These are phyloP conservation scores for Heliconius ethilla DNA, from an alignment of 2,888 invertebrate genomes.

Conservation along the genomic window DNA sequence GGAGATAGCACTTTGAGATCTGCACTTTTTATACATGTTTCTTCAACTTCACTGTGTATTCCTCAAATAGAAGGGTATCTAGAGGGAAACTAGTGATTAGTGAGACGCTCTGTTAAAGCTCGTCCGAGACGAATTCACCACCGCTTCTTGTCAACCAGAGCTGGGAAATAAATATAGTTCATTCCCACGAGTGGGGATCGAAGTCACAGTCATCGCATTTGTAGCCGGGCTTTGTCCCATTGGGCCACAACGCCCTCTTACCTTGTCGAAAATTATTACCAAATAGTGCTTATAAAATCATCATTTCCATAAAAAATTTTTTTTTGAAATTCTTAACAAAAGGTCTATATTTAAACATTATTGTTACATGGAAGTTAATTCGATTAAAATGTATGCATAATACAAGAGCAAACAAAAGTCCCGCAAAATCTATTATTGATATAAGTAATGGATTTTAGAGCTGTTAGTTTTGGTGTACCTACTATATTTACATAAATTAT, in stretches of 20 bases:
- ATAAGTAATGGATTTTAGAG: background rate
- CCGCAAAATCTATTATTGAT: conserved; percentile 1
- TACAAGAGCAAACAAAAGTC: background rate
- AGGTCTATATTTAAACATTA: background rate
- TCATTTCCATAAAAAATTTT: no score
- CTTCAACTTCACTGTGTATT: no score
- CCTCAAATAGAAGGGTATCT: no score
- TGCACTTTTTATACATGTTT: no score
- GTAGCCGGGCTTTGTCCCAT: no score
- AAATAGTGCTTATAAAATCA: background rate
- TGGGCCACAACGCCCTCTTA: no score
- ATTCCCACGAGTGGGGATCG: no score
- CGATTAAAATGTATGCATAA: background rate
- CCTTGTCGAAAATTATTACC: background rate
- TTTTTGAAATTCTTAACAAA: background rate
- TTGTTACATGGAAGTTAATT: background rate
- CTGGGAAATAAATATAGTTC: no score
- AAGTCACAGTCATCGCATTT: no score
- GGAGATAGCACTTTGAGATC: background rate
- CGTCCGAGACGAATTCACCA: no score
- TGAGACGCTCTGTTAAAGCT: no score
- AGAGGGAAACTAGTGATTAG: no score
- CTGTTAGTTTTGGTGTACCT: background rate
- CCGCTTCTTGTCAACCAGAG: background rate
- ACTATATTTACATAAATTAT: background rate